Evolutionary conservation across 1,140 invertebrate genomes (phyloP).

Genomic region (Euschistus heros): DNA sequence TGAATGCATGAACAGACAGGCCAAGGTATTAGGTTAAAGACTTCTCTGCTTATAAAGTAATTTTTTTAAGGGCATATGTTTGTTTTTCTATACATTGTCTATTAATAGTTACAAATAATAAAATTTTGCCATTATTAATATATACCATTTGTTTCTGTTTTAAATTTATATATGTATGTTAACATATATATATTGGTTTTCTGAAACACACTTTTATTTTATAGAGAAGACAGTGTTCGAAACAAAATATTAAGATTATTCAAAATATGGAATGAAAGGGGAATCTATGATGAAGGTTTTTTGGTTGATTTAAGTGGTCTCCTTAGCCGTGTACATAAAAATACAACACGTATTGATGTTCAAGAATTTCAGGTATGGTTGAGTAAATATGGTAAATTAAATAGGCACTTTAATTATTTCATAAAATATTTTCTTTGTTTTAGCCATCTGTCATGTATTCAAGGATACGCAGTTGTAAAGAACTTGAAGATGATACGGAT

Average conservation of each 20-base stretch:
- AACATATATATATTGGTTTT: background rate
- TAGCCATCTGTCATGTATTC: conserved; percentile 47
- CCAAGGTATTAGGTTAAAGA: too few species aligned
- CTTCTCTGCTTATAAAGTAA: too few species aligned
- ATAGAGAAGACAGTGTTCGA: conserved; percentile 68
- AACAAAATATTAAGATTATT: conserved; percentile 77
- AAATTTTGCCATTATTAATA: too few species aligned
- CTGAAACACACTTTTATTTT: background rate
- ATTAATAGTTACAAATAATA: too few species aligned
- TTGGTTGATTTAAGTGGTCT: conserved; percentile 70
- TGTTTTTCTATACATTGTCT: too few species aligned
- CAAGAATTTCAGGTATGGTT: conserved; percentile 48
- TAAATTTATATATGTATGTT: too few species aligned
- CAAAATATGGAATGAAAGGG: conserved; percentile 87
- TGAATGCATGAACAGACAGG: too few species aligned
- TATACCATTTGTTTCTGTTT: too few species aligned
- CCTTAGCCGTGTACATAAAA: conserved; percentile 52
- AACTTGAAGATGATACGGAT: conserved; percentile 53
- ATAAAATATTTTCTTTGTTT: conserved; percentile 29
- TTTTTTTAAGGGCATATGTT: too few species aligned
- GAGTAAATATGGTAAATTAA: background rate
- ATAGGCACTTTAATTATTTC: background rate
- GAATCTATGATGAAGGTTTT: conserved; percentile 77
- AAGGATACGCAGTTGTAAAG: conserved; percentile 52
- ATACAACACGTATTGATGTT: conserved; percentile 35